Base-by-base conservation (phyloP, 2,797 vertebrate genomes). In the Dryobates pubescens region DNA sequence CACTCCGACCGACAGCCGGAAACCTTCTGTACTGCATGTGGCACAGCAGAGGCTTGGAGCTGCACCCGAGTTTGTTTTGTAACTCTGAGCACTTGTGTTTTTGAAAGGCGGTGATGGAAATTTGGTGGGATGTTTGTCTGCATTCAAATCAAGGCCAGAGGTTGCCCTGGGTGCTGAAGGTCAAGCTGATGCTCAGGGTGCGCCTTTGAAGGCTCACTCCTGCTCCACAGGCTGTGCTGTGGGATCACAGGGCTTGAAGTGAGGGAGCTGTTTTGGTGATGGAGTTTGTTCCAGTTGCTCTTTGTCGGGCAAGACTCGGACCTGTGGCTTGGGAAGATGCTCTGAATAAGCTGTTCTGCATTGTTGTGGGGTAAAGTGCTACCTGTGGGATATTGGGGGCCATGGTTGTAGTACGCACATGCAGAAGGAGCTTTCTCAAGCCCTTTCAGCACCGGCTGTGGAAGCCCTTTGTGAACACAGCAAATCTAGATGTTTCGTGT, bases 1-100 rank as follows among this genome's bases (percentile, higher is more conserved):
- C 86, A 56, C 90, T 86, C 61, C 29, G 88, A 94, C 96, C 82
- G 96, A 97, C 96, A 94, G 93, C 87, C 91, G 47, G 92, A 84
- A 97, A 97, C 95, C 94, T 96, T 94, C 51, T 92, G 20, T 86
- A 13, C 80, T 91, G 71, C 11, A 54, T 85, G 92, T 77, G 93
- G 95, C n/a, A 58, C 77, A 89, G 96, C 89, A 38, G 82, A 96
- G 87, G n/a, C 95, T 75, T 67, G 86, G 84, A 63, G 84, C 94
- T 51, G 70, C 72, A 43, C 59, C 7, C 29, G 63, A 74, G 88
- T 81, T 92, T 88, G 89, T 86, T 91, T 64, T 43, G 63, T 67
- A 53, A 65, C 95, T 71, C 64, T 6, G 19, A 92, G 8, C 75
- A 29, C 93, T 93, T 45, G 70, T 38, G 82, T 45, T 82, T 95